Conservation (phyloP, 2,888 invertebrate genomes). For the Saturnia pavonia region DNA sequence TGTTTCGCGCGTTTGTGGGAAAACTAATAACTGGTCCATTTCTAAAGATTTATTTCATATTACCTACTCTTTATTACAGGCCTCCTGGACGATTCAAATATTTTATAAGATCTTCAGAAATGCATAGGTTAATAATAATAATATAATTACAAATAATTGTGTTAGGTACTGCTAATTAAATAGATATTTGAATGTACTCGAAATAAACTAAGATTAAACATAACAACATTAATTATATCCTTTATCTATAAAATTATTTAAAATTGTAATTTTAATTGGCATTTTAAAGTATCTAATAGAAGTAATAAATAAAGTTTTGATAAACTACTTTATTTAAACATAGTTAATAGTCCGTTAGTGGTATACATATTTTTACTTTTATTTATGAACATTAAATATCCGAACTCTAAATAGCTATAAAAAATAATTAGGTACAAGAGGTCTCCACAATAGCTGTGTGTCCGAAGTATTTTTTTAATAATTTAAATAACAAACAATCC, state of each 20-base stretch:
- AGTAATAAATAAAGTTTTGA: too few species aligned
- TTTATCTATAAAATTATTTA: neutral
- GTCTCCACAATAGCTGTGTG: too few species aligned
- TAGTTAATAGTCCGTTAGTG: too few species aligned
- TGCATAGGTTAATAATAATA: neutral
- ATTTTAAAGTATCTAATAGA: neutral
- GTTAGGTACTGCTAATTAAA: neutral
- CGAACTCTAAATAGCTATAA: too few species aligned
- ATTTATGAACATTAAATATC: too few species aligned
- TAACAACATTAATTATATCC: neutral
- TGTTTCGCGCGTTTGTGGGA: neutral
- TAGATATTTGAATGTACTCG: too few species aligned
- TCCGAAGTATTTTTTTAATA: neutral
- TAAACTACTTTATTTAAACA: too few species aligned
- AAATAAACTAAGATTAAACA: neutral
- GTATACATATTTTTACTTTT: too few species aligned
- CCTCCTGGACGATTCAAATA: neutral
- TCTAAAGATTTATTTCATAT: constrained; percentile 6
- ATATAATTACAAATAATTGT: neutral
- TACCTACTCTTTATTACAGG: constrained; percentile 5
- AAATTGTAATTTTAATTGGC: neutral
- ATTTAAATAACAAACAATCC: neutral
- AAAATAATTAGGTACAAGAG: neutral
- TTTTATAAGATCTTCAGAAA: neutral
- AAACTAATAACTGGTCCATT: constrained; percentile 10